Percentiles rank a stretch among this genome's conserved stretches.
Conservation (phyloP, 2,113 vertebrate species). For the Psittacula cyanocephala region DNA sequence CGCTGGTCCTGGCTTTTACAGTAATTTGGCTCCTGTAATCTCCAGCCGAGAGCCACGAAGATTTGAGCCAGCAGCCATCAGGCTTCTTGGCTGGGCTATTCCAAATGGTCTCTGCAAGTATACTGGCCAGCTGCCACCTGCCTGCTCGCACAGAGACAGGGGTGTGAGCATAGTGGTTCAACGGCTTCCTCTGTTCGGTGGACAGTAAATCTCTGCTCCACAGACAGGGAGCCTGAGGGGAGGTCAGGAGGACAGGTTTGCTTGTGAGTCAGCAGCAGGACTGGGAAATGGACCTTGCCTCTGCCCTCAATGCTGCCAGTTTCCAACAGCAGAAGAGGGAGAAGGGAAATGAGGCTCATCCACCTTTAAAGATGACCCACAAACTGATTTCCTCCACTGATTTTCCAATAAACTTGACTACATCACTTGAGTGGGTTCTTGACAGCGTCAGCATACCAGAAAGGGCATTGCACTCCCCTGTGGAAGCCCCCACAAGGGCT, state of each 20-base stretch:
- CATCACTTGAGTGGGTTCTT: conserved; percentile 12
- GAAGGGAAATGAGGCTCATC: neutral
- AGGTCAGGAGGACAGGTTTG: neutral
- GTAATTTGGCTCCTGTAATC: neutral
- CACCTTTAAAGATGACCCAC: neutral
- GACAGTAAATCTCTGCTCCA: neutral
- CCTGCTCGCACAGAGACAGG: neutral
- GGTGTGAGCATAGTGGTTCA: fast-evolving
- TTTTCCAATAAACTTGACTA: conserved; percentile 53
- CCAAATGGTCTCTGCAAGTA: neutral
- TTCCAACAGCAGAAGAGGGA: neutral
- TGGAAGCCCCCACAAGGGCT: neutral
- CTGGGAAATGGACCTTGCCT: neutral
- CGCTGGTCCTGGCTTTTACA: neutral
- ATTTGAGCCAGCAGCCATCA: neutral
- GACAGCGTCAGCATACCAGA: conserved; percentile 35
- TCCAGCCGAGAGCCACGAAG: neutral
- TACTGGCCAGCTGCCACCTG: neutral
- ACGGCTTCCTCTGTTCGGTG: fast-evolving
- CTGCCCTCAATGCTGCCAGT: neutral
- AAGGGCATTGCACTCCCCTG: neutral
- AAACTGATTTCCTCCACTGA: conserved; percentile 31
- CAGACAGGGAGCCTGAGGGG: neutral
- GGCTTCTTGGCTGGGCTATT: neutral
- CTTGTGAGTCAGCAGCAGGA: neutral